phyloP scores from a whole-genome alignment of 2,888 invertebrate species.

The Apoda limacodes region DNA sequence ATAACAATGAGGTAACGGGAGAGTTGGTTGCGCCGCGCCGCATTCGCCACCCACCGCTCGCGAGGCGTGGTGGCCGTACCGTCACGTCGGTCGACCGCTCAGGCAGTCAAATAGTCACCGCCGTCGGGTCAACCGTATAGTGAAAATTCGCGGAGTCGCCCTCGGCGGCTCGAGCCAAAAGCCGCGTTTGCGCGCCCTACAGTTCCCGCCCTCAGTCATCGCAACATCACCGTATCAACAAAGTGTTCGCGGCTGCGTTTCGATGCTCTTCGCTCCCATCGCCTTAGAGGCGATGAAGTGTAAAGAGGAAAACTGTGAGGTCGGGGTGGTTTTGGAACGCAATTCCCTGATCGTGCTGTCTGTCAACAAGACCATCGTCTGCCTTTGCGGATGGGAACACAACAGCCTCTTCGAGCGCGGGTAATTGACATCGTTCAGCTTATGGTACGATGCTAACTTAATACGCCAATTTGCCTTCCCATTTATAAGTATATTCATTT shows the following conservation, averaged over 20 bases:
- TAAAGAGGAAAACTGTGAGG: constrained; percentile 69
- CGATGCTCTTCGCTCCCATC: constrained; percentile 67
- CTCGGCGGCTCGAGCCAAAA: constrained; percentile 57
- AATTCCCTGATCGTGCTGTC: constrained; percentile 65
- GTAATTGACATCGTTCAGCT: constrained; percentile 46
- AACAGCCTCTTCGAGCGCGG: constrained; percentile 64
- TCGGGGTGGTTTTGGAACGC: constrained; percentile 64
- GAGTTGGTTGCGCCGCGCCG: constrained; percentile 45
- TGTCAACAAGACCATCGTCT: constrained; percentile 65
- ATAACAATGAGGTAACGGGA: constrained; percentile 67
- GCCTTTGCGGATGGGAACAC: constrained; percentile 61
- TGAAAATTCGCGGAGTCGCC: constrained; percentile 44
- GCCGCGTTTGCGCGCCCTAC: constrained; percentile 40
- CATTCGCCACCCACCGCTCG: constrained; percentile 55
- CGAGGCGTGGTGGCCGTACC: constrained; percentile 53
- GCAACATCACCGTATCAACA: constrained; percentile 33
- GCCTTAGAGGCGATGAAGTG: constrained; percentile 70
- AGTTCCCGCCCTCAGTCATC: constrained; percentile 26
- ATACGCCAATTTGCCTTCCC: too few relatives aligned
- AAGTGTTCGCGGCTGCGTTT: constrained; percentile 53
- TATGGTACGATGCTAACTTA: constrained; percentile 37
- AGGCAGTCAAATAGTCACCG: constrained; percentile 61
- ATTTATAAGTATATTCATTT: too few relatives aligned
- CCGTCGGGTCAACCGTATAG: constrained; percentile 51
- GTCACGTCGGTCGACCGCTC: constrained; percentile 37